Evolutionary conservation across 2,888 invertebrate species (phyloP).

Genomic region (Lamproptera curius): DNA sequence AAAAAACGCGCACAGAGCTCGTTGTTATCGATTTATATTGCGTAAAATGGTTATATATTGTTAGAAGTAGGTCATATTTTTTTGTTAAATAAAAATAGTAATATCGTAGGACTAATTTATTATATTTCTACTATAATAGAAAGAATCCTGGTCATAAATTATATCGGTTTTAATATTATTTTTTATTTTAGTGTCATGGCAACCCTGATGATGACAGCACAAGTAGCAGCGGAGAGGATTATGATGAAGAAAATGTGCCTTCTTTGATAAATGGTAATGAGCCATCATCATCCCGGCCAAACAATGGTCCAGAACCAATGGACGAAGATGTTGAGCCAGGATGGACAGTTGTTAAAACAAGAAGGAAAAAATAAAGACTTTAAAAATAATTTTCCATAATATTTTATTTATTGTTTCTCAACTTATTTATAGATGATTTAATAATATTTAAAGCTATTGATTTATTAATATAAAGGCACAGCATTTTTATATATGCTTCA

Average conservation of each 20-base stretch:
- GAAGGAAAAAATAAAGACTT: constrained; percentile 65
- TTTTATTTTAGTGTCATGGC: constrained; percentile 55
- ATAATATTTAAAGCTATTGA: too few species aligned
- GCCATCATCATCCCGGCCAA: constrained; percentile 39
- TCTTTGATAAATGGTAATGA: constrained; percentile 19
- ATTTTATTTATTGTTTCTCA: background rate
- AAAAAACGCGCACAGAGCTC: too few species aligned
- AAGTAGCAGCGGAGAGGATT: constrained; percentile 58
- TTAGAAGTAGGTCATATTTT: too few species aligned
- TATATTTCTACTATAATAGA: too few species aligned
- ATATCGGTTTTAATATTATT: too few species aligned
- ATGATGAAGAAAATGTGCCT: constrained; percentile 32
- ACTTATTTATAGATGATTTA: background rate
- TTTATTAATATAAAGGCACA: too few species aligned
- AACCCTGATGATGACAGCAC: constrained; percentile 70
- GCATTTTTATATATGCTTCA: background rate
- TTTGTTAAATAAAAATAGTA: too few species aligned
- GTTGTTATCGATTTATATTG: too few species aligned
- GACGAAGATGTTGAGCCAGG: constrained; percentile 79
- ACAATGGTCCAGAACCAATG: constrained; percentile 49
- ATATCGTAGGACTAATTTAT: too few species aligned
- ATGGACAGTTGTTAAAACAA: constrained; percentile 81
- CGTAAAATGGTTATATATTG: too few species aligned
- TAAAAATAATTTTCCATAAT: background rate
- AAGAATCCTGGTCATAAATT: too few species aligned